Evolutionary conservation across 1,140 invertebrate genomes (phyloP).

Genomic region (Pogonomyrmex californicus): DNA sequence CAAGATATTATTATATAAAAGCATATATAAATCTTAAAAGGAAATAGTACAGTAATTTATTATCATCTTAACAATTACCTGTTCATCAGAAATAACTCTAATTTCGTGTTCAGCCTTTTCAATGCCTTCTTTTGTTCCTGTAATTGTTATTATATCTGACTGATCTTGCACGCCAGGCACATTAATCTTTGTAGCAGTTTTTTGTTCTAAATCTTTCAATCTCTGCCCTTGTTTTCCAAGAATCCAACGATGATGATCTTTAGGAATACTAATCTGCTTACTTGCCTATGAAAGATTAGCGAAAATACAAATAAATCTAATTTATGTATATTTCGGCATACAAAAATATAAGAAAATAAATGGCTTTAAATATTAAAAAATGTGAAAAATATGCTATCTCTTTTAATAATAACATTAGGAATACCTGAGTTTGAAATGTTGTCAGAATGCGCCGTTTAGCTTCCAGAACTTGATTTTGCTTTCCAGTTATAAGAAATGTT

Average conservation of each 20-base stretch:
- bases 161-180: conserved; percentile 95
- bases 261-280: conserved; percentile 95
- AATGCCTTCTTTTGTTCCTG: conserved; percentile 97
- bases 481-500: conserved; percentile 98
- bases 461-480: conserved; percentile 94
- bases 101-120: conserved; percentile 99
- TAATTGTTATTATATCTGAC: conserved; percentile 95
- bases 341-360: not conserved
- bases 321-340: not conserved
- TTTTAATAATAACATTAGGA: conserved; percentile 16
- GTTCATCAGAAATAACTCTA: conserved; percentile 96
- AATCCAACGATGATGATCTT: conserved; percentile 98
- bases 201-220: conserved; percentile 95
- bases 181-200: conserved; percentile 97
- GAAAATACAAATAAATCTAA: not conserved
- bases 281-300: conserved; percentile 88
- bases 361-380: conserved; percentile 7
- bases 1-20: conserved; percentile 23
- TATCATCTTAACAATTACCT: conserved; percentile 86
- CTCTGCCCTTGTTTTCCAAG: conserved; percentile 96
- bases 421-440: conserved; percentile 96
- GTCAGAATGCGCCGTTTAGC: conserved; percentile 95
- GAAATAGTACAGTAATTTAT: not conserved
- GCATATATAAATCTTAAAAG: not conserved
- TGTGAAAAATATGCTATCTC: conserved; percentile 27